A percentile compares a stretch with the other conserved stretches of the same genome.
Evolutionary conservation across 2,888 invertebrate genomes (phyloP).

Genomic region (Habroteleia sp.): DNA sequence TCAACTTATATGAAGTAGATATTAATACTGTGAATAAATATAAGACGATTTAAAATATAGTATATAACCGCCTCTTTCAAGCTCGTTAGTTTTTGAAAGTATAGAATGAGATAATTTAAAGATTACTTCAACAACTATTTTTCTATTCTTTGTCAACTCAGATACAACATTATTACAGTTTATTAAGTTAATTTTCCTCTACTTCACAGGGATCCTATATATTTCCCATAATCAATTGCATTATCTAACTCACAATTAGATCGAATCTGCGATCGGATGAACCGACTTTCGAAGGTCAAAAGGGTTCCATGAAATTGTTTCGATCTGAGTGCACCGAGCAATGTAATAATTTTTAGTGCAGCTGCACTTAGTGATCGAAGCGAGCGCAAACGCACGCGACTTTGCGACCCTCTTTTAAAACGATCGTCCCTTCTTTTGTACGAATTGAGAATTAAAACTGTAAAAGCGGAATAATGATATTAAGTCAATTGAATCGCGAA

Average conservation of each 20-base stretch:
- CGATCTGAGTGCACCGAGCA: background rate
- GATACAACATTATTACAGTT: no score
- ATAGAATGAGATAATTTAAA: no score
- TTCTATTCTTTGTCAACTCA: no score
- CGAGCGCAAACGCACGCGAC: constrained; percentile 29
- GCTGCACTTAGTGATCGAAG: constrained; percentile 21
- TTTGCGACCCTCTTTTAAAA: constrained; percentile 25
- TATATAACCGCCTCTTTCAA: no score
- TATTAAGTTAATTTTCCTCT: no score
- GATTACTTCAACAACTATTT: no score
- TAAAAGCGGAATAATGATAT: constrained; percentile 35
- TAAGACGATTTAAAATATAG: no score
- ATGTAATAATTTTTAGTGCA: constrained; percentile 22
- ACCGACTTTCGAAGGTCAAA: constrained; percentile 6
- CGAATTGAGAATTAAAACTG: constrained; percentile 42
- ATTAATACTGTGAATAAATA: no score
- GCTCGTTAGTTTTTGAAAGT: no score
- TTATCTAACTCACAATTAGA: background rate
- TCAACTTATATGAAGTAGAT: no score
- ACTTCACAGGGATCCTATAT: no score
- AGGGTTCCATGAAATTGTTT: constrained; percentile 1
- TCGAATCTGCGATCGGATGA: background rate
- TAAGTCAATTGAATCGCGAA: constrained; percentile 32
- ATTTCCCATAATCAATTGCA: no score
- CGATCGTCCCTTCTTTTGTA: constrained; percentile 25